Evolutionary conservation across 2,888 invertebrate genomes (phyloP).

Genomic region (Brachylomia viminalis): DNA sequence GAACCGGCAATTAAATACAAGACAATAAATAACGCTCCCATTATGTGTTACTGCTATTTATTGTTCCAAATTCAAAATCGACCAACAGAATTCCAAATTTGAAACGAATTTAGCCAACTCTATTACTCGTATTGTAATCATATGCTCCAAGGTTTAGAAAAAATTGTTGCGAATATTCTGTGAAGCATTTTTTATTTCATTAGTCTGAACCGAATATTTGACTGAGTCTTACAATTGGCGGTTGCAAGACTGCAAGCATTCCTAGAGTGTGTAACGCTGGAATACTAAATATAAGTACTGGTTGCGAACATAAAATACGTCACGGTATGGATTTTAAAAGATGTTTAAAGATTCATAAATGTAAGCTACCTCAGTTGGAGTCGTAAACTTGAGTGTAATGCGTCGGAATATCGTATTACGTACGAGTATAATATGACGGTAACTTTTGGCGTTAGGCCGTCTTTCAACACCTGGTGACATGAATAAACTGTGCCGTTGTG

Average conservation of each 20-base stretch:
- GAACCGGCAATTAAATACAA: conserved; percentile 77
- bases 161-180: conserved; percentile 56
- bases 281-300: conserved; percentile 49
- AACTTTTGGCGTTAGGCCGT: conserved; percentile 83
- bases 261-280: conserved; percentile 21
- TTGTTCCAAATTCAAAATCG: conserved; percentile 74
- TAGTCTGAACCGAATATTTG: conserved; percentile 35
- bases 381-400: conserved; percentile 88
- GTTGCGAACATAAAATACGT: conserved; percentile 69
- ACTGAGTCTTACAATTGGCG: conserved; percentile 35
- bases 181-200: conserved; percentile 55
- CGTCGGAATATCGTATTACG: conserved; percentile 84
- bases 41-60: conserved; percentile 74
- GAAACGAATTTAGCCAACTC: conserved; percentile 63
- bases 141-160: conserved; percentile 57
- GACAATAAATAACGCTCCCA: conserved; percentile 75
- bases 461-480: conserved; percentile 87
- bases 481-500: conserved; percentile 83
- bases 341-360: conserved; percentile 88
- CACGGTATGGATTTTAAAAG: conserved; percentile 85
- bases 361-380: conserved; percentile 84
- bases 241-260: conserved; percentile 33
- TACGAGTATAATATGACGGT: conserved; percentile 81
- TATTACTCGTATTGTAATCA: conserved; percentile 63
- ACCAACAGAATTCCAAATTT: conserved; percentile 63